Conservation (phyloP, 2,797 vertebrate genomes). For the Dallia pectoralis region DNA sequence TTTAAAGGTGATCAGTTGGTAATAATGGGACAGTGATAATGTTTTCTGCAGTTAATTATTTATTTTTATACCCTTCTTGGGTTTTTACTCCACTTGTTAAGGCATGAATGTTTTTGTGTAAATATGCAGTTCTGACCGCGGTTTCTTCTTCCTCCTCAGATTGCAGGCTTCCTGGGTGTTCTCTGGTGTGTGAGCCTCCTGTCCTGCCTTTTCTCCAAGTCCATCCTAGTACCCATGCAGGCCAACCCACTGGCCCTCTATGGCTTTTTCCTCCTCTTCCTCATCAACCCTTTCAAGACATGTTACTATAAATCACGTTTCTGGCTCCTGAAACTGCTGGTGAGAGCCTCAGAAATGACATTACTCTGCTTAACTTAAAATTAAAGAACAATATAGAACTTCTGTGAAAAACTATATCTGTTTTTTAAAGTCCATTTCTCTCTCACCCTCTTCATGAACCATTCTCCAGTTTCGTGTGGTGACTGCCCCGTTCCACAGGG, state of each 20-base stretch:
- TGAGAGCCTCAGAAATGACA: slow-evolving; percentile 56
- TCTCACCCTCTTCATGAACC: not conserved
- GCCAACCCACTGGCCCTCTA: slow-evolving; percentile 93
- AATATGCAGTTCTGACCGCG: not conserved
- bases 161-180: slow-evolving; percentile 94
- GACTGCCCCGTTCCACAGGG: slow-evolving; percentile 95
- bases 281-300: slow-evolving; percentile 98
- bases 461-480: slow-evolving; percentile 89
- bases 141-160: slow-evolving; percentile 64
- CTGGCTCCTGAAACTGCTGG: slow-evolving; percentile 98
- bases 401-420: too few species aligned
- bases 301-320: slow-evolving; percentile 99
- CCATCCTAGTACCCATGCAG: slow-evolving; percentile 85
- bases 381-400: too few species aligned
- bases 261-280: slow-evolving; percentile 94
- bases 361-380: not conserved
- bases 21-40: not conserved
- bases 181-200: slow-evolving; percentile 96
- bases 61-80: too few species aligned
- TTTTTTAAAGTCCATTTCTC: not conserved
- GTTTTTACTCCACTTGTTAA: not conserved
- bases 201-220: slow-evolving; percentile 86
- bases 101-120: not conserved
- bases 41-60: too few species aligned
- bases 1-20: not conserved